Conservation (phyloP, 2,113 vertebrate species). For the Gavia stellata region DNA sequence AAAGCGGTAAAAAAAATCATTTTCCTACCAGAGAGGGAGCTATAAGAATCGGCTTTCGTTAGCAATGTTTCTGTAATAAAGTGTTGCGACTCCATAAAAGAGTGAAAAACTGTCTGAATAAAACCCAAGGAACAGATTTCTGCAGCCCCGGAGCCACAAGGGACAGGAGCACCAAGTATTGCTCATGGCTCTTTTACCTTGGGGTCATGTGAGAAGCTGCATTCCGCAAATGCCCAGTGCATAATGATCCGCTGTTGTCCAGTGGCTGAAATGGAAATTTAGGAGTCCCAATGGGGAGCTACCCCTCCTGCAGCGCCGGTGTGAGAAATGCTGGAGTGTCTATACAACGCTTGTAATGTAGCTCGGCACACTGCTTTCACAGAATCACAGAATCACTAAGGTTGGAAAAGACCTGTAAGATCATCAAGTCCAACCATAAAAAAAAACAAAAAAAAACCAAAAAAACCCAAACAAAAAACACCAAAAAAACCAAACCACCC, state of each 20-base stretch:
- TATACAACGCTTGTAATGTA: not conserved
- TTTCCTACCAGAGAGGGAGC: not conserved
- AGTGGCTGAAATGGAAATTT: not conserved
- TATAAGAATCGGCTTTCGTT: not conserved
- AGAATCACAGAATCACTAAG: no score
- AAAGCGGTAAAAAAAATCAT: not conserved
- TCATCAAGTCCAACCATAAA: no score
- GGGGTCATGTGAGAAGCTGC: not conserved
- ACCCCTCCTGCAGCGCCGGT: not conserved
- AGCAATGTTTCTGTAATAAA: not conserved
- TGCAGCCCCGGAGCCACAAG: not conserved
- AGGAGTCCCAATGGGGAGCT: not conserved
- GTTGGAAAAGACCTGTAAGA: no score
- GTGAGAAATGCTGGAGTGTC: not conserved
- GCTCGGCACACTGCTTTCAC: rapidly evolving
- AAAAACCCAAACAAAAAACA: no score
- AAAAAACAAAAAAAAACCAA: no score
- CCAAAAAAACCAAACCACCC: no score
- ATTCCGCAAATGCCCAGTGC: not conserved
- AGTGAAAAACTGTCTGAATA: not conserved
- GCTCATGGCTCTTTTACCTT: not conserved
- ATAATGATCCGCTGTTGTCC: not conserved
- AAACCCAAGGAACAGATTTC: not conserved
- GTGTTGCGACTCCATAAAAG: not conserved
- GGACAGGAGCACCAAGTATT: not conserved